Percentiles rank a stretch among this genome's conserved stretches.
Evolutionary conservation across 2,888 invertebrate species (phyloP).

Genomic region (Diplolepis rosae): DNA sequence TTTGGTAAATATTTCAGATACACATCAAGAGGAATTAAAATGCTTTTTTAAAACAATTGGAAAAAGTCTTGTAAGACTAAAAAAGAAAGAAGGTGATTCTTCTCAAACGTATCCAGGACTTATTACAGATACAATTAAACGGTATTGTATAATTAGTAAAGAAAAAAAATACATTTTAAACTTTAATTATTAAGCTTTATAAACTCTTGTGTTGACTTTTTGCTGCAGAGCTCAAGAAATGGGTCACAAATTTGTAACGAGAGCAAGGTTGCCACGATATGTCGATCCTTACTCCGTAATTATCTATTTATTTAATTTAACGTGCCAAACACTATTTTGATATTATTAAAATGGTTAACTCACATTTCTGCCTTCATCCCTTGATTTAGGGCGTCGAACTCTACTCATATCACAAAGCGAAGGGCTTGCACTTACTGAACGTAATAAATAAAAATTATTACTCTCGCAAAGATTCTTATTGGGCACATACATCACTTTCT

Average conservation of each 20-base stretch:
- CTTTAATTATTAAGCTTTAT: background rate
- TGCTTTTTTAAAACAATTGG: constrained; percentile 82
- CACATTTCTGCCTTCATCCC: background rate
- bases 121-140: constrained; percentile 80
- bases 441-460: constrained; percentile 80
- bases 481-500: constrained; percentile 81
- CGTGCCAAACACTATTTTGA: background rate
- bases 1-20: constrained; percentile 62
- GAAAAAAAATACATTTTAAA: background rate
- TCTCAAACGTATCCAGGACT: constrained; percentile 79
- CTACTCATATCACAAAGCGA: constrained; percentile 82
- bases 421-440: constrained; percentile 81
- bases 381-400: constrained; percentile 81
- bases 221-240: constrained; percentile 70
- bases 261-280: constrained; percentile 81
- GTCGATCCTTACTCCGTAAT: constrained; percentile 79
- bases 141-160: constrained; percentile 64
- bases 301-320: background rate
- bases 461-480: constrained; percentile 80
- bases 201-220: background rate
- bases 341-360: background rate
- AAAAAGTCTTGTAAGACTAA: constrained; percentile 80
- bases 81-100: constrained; percentile 77
- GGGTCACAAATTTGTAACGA: constrained; percentile 65
- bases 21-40: constrained; percentile 79